Conservation (phyloP, 2,113 vertebrate species). For the Nansenia antarctica region DNA sequence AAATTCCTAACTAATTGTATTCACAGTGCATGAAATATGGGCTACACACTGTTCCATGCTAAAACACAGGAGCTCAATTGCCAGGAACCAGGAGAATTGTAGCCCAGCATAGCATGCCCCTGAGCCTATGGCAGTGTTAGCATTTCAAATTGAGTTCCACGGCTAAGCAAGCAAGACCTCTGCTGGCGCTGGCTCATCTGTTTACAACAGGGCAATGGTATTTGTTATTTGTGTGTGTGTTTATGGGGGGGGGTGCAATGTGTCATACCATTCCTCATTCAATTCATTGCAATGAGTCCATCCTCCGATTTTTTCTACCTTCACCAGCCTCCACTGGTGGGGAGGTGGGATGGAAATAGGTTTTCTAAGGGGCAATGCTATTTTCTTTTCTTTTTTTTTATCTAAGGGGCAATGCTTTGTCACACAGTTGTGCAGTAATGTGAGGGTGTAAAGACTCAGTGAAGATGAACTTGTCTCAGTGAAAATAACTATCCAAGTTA, state of each 20-base stretch:
- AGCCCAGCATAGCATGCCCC: conserved; percentile 48
- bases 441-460: too few species aligned
- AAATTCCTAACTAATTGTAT: conserved; percentile 70
- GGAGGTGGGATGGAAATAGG: too few species aligned
- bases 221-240: conserved; percentile 48
- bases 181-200: conserved; percentile 45
- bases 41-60: conserved; percentile 40
- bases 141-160: conserved; percentile 77
- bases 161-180: conserved; percentile 64
- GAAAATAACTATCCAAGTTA: too few species aligned
- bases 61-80: conserved; percentile 61
- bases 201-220: conserved; percentile 50
- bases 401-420: too few species aligned
- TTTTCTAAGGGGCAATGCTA: too few species aligned
- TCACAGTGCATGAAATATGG: conserved; percentile 64
- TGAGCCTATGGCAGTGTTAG: conserved; percentile 64
- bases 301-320: too few species aligned
- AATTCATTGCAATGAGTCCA: too few species aligned
- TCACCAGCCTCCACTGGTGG: too few species aligned
- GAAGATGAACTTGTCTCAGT: too few species aligned
- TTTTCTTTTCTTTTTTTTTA: too few species aligned
- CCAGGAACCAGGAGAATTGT: conserved; percentile 49
- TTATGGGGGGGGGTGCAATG: not conserved
- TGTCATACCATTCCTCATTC: too few species aligned
- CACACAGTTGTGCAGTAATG: too few species aligned